A percentile compares a stretch with the other conserved stretches of the same genome.
phyloP scores from a whole-genome alignment of 2,113 vertebrate species.

The Actenoides hombroni region DNA sequence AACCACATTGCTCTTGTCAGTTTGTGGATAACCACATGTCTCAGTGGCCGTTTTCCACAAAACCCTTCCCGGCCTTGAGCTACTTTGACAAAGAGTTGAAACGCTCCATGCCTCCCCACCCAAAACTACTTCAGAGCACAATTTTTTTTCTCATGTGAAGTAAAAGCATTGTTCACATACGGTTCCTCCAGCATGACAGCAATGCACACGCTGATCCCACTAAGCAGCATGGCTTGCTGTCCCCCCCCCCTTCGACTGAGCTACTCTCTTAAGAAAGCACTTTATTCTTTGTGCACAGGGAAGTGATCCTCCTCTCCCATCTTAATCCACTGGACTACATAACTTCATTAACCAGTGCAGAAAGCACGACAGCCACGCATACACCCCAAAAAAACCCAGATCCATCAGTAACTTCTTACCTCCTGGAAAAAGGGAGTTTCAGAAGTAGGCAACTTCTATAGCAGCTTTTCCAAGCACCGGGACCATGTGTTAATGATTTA shows the following conservation, averaged over 20 bases:
- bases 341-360: not conserved
- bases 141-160: not conserved
- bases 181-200: not conserved
- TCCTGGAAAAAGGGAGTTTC: not conserved
- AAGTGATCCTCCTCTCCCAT: not conserved
- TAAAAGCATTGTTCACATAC: not conserved
- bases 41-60: accelerated
- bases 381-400: not conserved
- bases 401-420: not conserved
- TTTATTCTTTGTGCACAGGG: not conserved
- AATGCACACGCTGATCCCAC: accelerated
- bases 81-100: not conserved
- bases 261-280: not conserved
- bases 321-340: not conserved
- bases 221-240: not conserved
- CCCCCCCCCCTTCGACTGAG: not conserved
- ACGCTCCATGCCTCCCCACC: not conserved
- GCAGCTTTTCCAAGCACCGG: not conserved
- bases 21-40: accelerated
- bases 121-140: not conserved
- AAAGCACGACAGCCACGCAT: not conserved
- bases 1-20: accelerated
- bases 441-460: not conserved
- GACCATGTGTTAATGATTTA: not conserved
- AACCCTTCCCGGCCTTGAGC: not conserved